Evolutionary conservation across 2,797 vertebrate genomes (phyloP).

Genomic region (Naso thynnoides): DNA sequence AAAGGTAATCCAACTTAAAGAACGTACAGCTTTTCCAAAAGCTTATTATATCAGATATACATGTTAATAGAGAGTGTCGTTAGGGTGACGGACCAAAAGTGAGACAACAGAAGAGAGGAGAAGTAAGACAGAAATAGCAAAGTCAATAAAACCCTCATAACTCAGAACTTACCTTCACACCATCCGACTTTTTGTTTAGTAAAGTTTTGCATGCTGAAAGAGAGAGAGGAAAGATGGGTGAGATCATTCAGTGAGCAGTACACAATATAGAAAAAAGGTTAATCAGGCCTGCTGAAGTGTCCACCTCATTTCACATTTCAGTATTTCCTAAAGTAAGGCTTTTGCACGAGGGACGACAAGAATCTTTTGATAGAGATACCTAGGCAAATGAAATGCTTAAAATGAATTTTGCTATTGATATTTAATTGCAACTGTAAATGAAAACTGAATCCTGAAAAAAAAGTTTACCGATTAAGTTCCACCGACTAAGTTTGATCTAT

Average conservation of each 20-base stretch:
- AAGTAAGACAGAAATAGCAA: conserved; percentile 22
- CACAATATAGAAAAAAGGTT: background rate
- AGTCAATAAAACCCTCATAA: background rate
- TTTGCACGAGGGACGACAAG: background rate
- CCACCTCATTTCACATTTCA: conserved; percentile 2
- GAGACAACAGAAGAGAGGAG: conserved; percentile 37
- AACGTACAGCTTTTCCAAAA: conserved; percentile 3
- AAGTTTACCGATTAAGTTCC: too few relatives aligned
- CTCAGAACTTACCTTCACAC: conserved; percentile 93
- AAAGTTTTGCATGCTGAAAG: conserved; percentile 97
- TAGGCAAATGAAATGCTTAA: background rate
- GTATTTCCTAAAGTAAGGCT: background rate
- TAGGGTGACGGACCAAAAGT: conserved; percentile 30
- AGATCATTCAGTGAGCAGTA: background rate
- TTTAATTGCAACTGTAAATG: too few relatives aligned
- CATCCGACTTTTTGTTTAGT: conserved; percentile 99
- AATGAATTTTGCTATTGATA: background rate
- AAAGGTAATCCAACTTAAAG: conserved; percentile 21
- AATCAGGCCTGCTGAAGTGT: background rate
- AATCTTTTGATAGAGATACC: background rate
- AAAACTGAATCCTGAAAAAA: too few relatives aligned
- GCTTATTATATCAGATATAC: conserved; percentile 29
- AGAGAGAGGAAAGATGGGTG: conserved; percentile 46
- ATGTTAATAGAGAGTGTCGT: conserved; percentile 33
- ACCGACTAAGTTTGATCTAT: conserved; percentile 12